phyloP scores from a whole-genome alignment of 2,113 vertebrate genomes.

The Thalassoma bifasciatum region DNA sequence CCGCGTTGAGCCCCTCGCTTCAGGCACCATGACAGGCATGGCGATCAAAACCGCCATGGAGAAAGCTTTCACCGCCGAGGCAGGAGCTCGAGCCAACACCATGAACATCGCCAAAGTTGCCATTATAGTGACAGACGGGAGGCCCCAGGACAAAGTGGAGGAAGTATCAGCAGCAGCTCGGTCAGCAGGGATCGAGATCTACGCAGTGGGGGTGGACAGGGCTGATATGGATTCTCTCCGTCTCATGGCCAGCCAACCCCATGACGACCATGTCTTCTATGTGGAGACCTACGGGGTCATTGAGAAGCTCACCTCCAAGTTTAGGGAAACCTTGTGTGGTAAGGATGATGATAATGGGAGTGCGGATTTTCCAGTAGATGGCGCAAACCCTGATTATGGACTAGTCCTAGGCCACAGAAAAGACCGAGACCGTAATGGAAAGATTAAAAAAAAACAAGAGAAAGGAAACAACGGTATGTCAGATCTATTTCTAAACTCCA shows the following conservation, averaged over 20 bases:
- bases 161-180: constrained; percentile 86
- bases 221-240: constrained; percentile 90
- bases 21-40: constrained; percentile 95
- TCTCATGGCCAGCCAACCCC: constrained; percentile 90
- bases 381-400: constrained; percentile 47
- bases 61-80: constrained; percentile 85
- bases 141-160: constrained; percentile 92
- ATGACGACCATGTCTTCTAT: constrained; percentile 94
- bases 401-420: constrained; percentile 53
- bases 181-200: constrained; percentile 89
- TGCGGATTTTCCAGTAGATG: constrained; percentile 59
- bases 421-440: constrained; percentile 53
- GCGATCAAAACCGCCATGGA: constrained; percentile 92
- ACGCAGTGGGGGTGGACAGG: constrained; percentile 90
- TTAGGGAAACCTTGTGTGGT: constrained; percentile 95
- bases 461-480: constrained; percentile 69
- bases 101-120: constrained; percentile 89
- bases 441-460: constrained; percentile 40
- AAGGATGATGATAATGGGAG: constrained; percentile 79
- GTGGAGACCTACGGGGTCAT: constrained; percentile 97
- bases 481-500: constrained; percentile 26
- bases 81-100: constrained; percentile 82
- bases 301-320: constrained; percentile 92
- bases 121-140: constrained; percentile 92
- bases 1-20: constrained; percentile 86